phyloP scores from a whole-genome alignment of 2,888 invertebrate species.

The Hedya salicella region DNA sequence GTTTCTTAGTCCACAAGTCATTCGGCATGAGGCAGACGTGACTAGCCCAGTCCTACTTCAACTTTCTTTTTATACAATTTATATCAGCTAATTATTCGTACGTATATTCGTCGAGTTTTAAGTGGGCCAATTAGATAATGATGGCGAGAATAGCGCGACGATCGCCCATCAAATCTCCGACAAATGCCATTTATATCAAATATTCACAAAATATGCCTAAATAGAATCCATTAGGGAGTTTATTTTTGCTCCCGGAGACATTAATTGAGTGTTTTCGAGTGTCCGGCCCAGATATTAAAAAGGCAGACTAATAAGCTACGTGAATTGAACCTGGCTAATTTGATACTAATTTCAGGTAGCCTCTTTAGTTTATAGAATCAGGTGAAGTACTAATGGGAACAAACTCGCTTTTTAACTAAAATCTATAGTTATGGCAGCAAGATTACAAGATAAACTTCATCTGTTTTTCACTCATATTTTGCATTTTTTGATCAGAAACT shows the following conservation, averaged over 20 bases:
- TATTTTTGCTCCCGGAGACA: background rate
- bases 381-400: background rate
- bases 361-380: background rate
- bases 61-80: too few species aligned
- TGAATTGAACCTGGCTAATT: constrained; percentile 8
- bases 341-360: background rate
- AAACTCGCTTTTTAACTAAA: too few species aligned
- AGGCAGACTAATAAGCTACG: constrained; percentile 1
- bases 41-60: too few species aligned
- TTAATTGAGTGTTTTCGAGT: constrained; percentile 8
- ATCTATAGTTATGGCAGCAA: too few species aligned
- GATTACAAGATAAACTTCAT: too few species aligned
- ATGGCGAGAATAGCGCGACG: background rate
- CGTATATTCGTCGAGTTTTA: background rate
- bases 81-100: background rate
- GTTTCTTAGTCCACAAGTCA: too few species aligned
- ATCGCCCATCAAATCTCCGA: constrained; percentile 4
- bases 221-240: constrained; percentile 19
- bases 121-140: constrained; percentile 4
- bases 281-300: constrained; percentile 15
- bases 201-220: constrained; percentile 26
- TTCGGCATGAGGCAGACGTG: too few species aligned
- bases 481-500: background rate
- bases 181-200: constrained; percentile 17
- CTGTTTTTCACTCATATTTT: background rate